phyloP scores from a whole-genome alignment of 2,113 vertebrate species.

The Felis catus region DNA sequence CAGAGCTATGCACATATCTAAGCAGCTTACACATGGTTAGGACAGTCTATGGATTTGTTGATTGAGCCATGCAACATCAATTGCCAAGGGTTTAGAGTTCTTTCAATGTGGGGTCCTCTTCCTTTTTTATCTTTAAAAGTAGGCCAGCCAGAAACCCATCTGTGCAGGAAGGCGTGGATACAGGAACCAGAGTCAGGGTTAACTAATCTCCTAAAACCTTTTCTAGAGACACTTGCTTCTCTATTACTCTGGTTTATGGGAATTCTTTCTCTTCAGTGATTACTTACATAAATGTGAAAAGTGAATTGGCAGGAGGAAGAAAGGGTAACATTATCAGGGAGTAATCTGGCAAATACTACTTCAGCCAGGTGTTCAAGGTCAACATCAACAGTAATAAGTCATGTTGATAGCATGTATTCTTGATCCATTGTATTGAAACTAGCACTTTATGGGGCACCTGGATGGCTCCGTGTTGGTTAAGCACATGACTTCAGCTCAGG shows the following conservation, averaged over 20 bases:
- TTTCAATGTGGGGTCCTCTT: background rate
- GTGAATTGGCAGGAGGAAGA: background rate
- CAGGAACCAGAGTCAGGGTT: background rate
- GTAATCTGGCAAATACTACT: background rate
- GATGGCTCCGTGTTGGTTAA: too few relatives aligned
- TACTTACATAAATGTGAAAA: background rate
- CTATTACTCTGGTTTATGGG: background rate
- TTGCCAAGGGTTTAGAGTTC: conserved; percentile 23
- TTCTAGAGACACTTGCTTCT: background rate
- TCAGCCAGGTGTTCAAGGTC: background rate
- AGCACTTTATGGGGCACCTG: background rate
- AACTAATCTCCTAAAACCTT: background rate
- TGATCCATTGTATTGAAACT: background rate
- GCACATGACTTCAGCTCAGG: too few relatives aligned
- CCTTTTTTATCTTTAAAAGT: conserved; percentile 41
- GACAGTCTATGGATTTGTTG: background rate
- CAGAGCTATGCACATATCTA: background rate
- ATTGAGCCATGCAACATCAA: background rate
- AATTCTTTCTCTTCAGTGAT: background rate
- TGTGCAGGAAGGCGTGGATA: background rate
- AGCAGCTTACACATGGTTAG: background rate
- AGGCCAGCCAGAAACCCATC: background rate
- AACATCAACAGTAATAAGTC: background rate
- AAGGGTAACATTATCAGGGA: too few relatives aligned
- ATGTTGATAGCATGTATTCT: background rate